phyloP scores from a whole-genome alignment of 2,113 vertebrate species.

The Eolophus roseicapilla region DNA sequence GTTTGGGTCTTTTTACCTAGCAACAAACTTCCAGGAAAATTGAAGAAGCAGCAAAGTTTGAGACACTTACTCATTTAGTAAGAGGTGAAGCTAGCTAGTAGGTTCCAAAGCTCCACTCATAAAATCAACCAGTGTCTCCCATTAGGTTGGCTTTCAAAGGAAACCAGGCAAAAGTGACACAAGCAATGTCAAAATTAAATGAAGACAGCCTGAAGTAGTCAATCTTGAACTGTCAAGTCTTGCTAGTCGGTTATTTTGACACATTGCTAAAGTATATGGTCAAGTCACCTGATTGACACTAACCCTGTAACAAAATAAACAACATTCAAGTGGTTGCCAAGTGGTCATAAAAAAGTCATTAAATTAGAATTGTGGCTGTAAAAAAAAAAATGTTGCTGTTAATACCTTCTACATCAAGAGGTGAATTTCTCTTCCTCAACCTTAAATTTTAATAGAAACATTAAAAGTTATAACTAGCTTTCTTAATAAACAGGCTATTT shows the following conservation, averaged over 20 bases:
- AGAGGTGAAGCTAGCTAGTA: not conserved
- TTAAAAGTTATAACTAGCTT: not conserved
- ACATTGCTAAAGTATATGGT: not conserved
- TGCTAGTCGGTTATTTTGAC: not conserved
- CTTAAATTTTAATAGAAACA: not conserved
- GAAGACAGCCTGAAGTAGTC: not conserved
- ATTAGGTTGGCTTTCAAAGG: not conserved
- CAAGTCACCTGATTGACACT: not conserved
- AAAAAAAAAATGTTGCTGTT: not conserved
- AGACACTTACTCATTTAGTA: not conserved
- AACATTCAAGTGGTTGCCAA: not conserved
- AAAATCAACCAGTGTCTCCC: not conserved
- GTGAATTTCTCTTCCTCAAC: not conserved
- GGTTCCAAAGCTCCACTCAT: not conserved
- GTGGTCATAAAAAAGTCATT: not conserved
- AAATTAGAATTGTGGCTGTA: rapidly evolving
- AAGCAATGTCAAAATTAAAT: not conserved
- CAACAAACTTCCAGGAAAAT: not conserved
- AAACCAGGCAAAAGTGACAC: not conserved
- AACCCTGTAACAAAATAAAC: not conserved
- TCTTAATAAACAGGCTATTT: not conserved
- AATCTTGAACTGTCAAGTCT: not conserved
- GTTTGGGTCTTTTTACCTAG: not conserved
- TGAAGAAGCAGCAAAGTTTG: not conserved
- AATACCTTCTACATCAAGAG: not conserved